Conservation (phyloP, 2,888 invertebrate genomes). For the Rotaria socialis region DNA sequence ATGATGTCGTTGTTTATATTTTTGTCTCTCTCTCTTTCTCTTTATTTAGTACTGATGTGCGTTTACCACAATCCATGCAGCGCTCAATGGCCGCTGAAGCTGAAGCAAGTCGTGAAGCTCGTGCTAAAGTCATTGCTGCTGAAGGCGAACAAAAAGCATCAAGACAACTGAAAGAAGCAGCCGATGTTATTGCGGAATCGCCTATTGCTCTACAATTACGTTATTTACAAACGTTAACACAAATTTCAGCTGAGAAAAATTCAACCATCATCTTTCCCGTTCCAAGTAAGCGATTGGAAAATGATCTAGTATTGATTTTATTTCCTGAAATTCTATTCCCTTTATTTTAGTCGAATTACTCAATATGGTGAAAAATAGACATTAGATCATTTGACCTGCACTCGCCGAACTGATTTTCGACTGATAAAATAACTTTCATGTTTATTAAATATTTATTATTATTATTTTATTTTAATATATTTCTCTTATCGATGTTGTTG, state of each 20-base stretch:
- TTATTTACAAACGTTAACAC: conserved; percentile 56
- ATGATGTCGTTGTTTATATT: no score
- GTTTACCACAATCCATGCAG: conserved; percentile 55
- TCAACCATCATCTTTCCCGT: conserved; percentile 58
- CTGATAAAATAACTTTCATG: no score
- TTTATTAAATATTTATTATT: no score
- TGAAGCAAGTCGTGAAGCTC: conserved; percentile 55
- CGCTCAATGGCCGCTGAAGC: conserved; percentile 58
- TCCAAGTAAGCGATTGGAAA: conserved; percentile 52
- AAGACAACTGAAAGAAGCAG: conserved; percentile 76
- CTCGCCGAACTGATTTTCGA: no score
- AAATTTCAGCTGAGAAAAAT: conserved; percentile 57
- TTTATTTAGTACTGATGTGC: conserved; percentile 53
- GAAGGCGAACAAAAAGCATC: conserved; percentile 65
- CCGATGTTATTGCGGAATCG: conserved; percentile 75
- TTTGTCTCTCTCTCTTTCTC: no score
- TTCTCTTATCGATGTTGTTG: background rate
- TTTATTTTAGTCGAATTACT: conserved; percentile 3
- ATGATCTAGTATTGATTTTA: no score
- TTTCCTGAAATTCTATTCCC: background rate
- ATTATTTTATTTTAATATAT: background rate
- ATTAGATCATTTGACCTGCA: background rate
- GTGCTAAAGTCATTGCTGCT: conserved; percentile 52
- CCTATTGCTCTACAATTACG: conserved; percentile 73
- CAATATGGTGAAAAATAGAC: background rate